A percentile compares a stretch with the other conserved stretches of the same genome.
phyloP scores from a whole-genome alignment of 2,797 vertebrate genomes.

The Falco rusticolus region DNA sequence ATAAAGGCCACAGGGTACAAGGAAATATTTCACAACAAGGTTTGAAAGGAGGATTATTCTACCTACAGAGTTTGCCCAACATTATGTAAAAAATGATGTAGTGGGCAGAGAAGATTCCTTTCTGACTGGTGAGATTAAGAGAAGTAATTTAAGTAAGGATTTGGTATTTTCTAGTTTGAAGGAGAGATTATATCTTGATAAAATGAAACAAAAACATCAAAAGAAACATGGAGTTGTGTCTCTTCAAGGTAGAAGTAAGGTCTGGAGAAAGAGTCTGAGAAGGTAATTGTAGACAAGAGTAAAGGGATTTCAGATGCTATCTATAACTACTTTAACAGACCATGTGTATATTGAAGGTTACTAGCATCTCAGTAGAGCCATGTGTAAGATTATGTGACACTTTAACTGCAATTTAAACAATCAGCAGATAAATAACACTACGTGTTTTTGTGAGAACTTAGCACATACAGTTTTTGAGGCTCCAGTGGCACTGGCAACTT shows the following conservation, averaged over 20 bases:
- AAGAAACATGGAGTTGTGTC: background rate
- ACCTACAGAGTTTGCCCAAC: background rate
- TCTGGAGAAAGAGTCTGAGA: background rate
- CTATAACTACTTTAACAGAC: background rate
- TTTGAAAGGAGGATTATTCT: background rate
- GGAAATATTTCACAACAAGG: background rate
- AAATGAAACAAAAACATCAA: background rate
- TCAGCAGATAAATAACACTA: background rate
- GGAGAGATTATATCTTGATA: background rate
- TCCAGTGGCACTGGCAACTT: background rate
- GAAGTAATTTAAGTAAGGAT: background rate
- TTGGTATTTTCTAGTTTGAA: background rate
- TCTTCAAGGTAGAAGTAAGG: background rate
- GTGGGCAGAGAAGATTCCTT: background rate
- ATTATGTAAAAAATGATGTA: background rate
- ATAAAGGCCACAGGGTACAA: background rate
- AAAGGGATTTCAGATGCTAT: background rate
- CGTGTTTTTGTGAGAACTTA: background rate
- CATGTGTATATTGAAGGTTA: background rate
- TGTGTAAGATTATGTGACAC: background rate
- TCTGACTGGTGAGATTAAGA: background rate
- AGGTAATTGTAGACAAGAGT: background rate
- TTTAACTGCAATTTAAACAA: constrained; percentile 12
- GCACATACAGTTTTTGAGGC: background rate
- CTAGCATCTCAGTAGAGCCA: background rate